Evolutionary conservation across 2,888 invertebrate species (phyloP), one percentile per base, ranked within the genome.

Genomic region (Thysanoteuthis rhombus): DNA sequence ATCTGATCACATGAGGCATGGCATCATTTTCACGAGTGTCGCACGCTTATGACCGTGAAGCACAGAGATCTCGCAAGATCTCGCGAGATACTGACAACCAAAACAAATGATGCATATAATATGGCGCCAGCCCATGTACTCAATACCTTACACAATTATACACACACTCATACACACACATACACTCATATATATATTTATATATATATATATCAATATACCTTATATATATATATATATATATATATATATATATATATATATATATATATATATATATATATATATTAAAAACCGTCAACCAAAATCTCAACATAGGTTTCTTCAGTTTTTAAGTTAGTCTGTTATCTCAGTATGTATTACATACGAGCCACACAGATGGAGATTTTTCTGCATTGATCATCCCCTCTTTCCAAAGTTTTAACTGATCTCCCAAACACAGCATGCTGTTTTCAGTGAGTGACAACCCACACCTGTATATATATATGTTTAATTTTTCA

Each of bases 1-100:
- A 75, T 75, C 75, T 75, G 75, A 75, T n/a, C n/a, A 75, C 75
- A 75, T 75, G 75, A 75, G n/a, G 75, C 75, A n/a, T 75, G n/a
- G 19, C 75, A 75, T 75, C 75, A n/a, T 75, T 75, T 75, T n/a
- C 32, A n/a, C 75, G 75, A n/a, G n/a, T 75, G 75, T 32, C 75
- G 75, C 75, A n/a, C n/a, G 75, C 75, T 75, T 75, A 75, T 1
- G 12, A 75, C 75, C n/a, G n/a, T n/a, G n/a, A 75, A 75, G 36
- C 19, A 75, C 75, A 75, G n/a, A 75, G n/a, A 75, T 75, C 75
- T n/a, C 75, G 12, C 75, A n/a, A 75, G 36, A 75, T 75, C n/a
- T 75, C 12, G 36, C n/a, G 12, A 75, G 75, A 75, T 75, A 75
- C 10, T 75, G 75, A 75, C 75, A 75, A 75, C 75, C 75, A n/a